Conservation (phyloP, 2,113 vertebrate species). For the Pseudopodoces humilis region DNA sequence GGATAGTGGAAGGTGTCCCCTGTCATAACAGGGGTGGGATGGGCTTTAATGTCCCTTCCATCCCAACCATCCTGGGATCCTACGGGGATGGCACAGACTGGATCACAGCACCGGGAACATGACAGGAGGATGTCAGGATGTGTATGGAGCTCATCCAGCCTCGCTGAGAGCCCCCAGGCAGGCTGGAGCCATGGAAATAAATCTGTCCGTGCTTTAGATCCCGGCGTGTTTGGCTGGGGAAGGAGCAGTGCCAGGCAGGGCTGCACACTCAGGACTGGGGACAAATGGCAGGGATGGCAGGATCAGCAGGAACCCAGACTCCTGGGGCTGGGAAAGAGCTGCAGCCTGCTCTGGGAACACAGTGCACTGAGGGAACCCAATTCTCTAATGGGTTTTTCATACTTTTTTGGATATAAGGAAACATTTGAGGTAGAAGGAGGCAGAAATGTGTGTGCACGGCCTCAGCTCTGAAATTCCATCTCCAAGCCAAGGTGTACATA, state of each 20-base stretch:
- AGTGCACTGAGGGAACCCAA: background rate
- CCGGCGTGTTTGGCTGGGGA: fast-evolving
- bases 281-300: background rate
- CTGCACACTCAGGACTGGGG: background rate
- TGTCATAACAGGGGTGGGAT: background rate
- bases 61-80: background rate
- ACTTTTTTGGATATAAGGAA: background rate
- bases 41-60: background rate
- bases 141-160: background rate
- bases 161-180: fast-evolving
- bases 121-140: background rate
- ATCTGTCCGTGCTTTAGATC: background rate
- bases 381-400: background rate
- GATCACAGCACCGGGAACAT: fast-evolving
- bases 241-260: background rate
- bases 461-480: background rate
- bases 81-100: fast-evolving
- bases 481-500: background rate
- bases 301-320: background rate
- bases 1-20: fast-evolving
- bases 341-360: background rate
- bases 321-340: background rate
- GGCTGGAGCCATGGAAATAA: background rate
- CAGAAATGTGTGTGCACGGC: background rate
- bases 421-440: background rate